These are phyloP conservation scores for Poeciliopsis gracilis DNA, from an alignment of 2,797 vertebrate species.

Conservation along the genomic window DNA sequence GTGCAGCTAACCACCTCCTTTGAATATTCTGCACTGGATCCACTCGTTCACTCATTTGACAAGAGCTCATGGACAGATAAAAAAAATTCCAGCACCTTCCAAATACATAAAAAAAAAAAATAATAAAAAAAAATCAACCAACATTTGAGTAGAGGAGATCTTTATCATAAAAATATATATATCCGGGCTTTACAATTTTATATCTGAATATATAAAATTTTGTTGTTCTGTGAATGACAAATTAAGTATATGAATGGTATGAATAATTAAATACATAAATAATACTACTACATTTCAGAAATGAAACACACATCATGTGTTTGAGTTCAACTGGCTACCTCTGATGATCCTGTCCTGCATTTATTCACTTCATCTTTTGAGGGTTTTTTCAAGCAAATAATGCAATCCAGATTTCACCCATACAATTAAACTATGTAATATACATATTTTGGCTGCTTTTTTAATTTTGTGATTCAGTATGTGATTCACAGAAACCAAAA, in stretches of 20 bases:
- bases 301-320: background rate
- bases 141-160: background rate
- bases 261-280: background rate
- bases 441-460: background rate
- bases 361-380: background rate
- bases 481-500: background rate
- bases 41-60: slow-evolving; percentile 46
- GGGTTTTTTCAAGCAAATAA: background rate
- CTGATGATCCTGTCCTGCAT: background rate
- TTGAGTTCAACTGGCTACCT: background rate
- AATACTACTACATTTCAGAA: background rate
- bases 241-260: background rate
- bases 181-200: background rate
- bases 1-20: slow-evolving; percentile 30
- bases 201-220: too few species aligned
- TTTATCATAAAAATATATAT: background rate
- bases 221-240: background rate
- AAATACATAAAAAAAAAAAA: slow-evolving; percentile 28
- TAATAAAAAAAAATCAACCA: background rate
- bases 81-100: slow-evolving; percentile 52
- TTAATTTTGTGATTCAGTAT: background rate
- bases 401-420: background rate
- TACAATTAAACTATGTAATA: background rate
- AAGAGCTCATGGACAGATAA: slow-evolving; percentile 41
- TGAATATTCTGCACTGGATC: slow-evolving; percentile 38